phyloP scores from a whole-genome alignment of 2,113 vertebrate species.

The Myxocyprinus asiaticus region DNA sequence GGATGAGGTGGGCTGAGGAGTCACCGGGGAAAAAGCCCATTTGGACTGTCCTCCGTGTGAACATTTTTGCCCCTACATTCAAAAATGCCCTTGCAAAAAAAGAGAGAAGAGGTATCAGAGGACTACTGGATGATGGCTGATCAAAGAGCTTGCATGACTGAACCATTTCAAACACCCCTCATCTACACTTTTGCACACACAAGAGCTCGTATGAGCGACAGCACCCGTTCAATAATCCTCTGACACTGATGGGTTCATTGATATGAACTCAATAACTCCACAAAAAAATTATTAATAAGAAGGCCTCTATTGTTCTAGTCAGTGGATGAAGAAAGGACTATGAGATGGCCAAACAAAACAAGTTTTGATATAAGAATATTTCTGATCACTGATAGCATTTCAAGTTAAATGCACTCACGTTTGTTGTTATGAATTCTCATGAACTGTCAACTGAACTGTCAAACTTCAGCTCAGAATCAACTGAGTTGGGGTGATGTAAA shows the following conservation, averaged over 20 bases:
- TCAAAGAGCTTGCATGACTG: constrained; percentile 51
- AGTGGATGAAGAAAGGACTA: too few relatives aligned
- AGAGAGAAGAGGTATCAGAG: not conserved
- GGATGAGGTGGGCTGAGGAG: not conserved
- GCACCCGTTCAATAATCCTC: not conserved
- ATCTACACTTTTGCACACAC: constrained; percentile 2
- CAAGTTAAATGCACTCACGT: too few relatives aligned
- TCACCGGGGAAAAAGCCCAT: constrained; percentile 17
- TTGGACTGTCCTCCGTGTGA: constrained; percentile 48
- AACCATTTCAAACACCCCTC: constrained; percentile 44
- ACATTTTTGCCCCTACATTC: constrained; percentile 44
- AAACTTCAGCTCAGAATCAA: too few relatives aligned
- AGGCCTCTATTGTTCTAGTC: not conserved
- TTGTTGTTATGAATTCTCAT: too few relatives aligned
- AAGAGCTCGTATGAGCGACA: not conserved
- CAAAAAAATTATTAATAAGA: not conserved
- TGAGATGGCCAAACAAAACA: not conserved
- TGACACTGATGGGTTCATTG: not conserved
- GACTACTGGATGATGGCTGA: constrained; percentile 16
- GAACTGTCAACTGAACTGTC: too few relatives aligned
- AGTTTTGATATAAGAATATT: not conserved
- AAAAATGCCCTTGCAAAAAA: constrained; percentile 39
- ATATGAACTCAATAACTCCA: constrained; percentile 4
- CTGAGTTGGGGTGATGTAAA: too few relatives aligned
- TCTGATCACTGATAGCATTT: not conserved